A percentile compares a stretch with the other conserved stretches of the same genome.
Evolutionary conservation across 2,113 vertebrate species (phyloP).

Genomic region (Antigone vipio): DNA sequence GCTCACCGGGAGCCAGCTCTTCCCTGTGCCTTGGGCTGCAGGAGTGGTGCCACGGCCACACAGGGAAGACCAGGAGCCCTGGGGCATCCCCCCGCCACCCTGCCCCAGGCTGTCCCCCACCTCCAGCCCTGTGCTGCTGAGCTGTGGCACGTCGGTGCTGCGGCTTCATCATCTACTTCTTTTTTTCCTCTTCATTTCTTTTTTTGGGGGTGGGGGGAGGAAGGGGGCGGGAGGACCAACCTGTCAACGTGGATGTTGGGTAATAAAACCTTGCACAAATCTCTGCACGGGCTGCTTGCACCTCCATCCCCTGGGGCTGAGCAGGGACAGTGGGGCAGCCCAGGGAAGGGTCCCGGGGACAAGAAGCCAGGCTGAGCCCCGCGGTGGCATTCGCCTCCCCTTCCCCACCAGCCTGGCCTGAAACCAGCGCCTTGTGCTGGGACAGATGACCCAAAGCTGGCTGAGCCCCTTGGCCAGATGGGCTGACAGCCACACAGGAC

Average conservation of each 20-base stretch:
- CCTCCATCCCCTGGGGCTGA: not conserved
- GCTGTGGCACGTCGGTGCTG: not conserved
- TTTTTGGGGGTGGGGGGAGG: not conserved
- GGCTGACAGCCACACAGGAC: not conserved
- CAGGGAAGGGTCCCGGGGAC: not conserved
- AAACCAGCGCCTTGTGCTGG: not conserved
- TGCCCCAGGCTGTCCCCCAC: not conserved
- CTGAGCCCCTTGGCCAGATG: not conserved
- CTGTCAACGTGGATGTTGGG: constrained; percentile 63
- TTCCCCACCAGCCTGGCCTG: not conserved
- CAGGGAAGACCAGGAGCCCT: not conserved
- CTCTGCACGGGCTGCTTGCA: not conserved
- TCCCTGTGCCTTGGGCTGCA: constrained; percentile 1
- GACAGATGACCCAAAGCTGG: not conserved
- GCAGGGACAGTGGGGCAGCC: not conserved
- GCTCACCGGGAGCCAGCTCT: not conserved
- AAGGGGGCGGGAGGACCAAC: not conserved
- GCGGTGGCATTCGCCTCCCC: not conserved
- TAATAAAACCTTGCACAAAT: constrained; percentile 71
- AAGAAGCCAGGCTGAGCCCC: not conserved
- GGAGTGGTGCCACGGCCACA: not conserved
- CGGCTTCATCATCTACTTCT: not conserved
- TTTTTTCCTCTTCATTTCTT: not conserved
- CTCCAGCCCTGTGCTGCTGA: not conserved
- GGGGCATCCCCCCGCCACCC: not conserved